A percentile compares a stretch with the other conserved stretches of the same genome.
Evolutionary conservation across 1,140 invertebrate genomes (phyloP).

Genomic region (Drosophila athabasca): DNA sequence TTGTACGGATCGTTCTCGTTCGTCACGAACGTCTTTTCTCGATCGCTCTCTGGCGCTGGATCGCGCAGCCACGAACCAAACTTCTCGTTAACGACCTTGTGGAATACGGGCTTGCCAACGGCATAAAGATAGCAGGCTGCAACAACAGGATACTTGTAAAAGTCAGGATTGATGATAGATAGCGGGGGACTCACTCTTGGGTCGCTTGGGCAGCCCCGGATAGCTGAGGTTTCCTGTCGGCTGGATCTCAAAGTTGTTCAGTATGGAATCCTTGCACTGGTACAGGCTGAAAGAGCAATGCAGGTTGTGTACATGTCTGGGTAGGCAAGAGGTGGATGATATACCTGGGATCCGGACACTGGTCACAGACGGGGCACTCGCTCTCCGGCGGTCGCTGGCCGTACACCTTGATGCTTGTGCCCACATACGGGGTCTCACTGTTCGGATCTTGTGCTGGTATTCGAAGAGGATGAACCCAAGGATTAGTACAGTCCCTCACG

Average conservation of each 20-base stretch:
- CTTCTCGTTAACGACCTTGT: conserved; percentile 89
- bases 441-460: conserved; percentile 77
- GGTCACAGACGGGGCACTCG: conserved; percentile 85
- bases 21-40: conserved; percentile 93
- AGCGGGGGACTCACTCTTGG: conserved; percentile 84
- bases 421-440: conserved; percentile 79
- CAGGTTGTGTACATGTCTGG: background rate
- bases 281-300: conserved; percentile 68
- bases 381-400: conserved; percentile 86
- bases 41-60: conserved; percentile 86
- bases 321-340: background rate
- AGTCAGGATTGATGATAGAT: background rate
- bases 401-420: conserved; percentile 84
- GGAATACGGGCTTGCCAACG: conserved; percentile 95
- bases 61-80: conserved; percentile 95
- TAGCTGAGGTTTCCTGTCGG: conserved; percentile 86
- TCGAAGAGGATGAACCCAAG: too few relatives aligned
- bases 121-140: conserved; percentile 94
- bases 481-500: background rate
- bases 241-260: conserved; percentile 86
- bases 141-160: background rate
- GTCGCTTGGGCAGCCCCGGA: conserved; percentile 85
- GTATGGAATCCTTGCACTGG: conserved; percentile 86
- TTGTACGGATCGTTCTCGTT: conserved; percentile 88
- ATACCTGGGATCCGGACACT: conserved; percentile 85